These are phyloP conservation scores for human (Homo sapiens) DNA, from an alignment of 2,113 vertebrate species.

Conservation along the genomic window GRCh38 chr1:221477501-221478000, in stretches of 20 bases:
- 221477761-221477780: background rate
- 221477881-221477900: background rate
- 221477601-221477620: background rate
- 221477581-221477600: background rate
- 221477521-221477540: too few species aligned
- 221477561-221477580: background rate
- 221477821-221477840: accelerated
- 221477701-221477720: background rate
- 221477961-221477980: background rate
- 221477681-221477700: background rate
- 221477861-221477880: background rate
- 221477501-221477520: background rate
- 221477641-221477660: background rate
- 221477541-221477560: background rate
- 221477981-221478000: background rate
- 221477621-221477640: background rate
- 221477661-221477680: background rate
- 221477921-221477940: background rate
- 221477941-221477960: background rate
- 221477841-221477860: background rate
- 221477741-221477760: background rate
- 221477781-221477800: background rate
- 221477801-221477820: accelerated
- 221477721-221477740: background rate
- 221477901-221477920: background rate